A percentile compares a stretch with the other conserved stretches of the same genome.
phyloP scores from a whole-genome alignment of 2,113 vertebrate species.

The Leuciscus idus region DNA sequence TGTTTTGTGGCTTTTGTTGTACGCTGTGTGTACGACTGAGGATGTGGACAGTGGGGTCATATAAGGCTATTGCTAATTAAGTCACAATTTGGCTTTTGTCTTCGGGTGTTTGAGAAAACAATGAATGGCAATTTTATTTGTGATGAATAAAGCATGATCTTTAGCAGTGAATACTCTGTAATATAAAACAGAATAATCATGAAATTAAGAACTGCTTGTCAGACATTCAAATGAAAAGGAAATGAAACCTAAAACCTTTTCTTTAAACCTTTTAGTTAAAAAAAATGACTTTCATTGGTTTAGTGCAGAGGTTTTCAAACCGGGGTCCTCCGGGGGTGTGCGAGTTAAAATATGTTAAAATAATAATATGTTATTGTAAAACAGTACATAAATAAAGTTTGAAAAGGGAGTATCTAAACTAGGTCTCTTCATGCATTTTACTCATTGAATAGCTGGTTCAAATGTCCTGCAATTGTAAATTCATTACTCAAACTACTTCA shows the following conservation, averaged over 20 bases:
- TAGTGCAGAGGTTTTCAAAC: too few species aligned
- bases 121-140: not conserved
- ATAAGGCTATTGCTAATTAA: slow-evolving; percentile 2
- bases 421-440: not conserved
- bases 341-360: too few species aligned
- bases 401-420: not conserved
- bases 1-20: slow-evolving; percentile 5
- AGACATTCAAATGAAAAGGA: not conserved
- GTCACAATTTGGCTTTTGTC: not conserved
- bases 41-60: not conserved
- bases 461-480: not conserved
- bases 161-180: not conserved
- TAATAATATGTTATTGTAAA: too few species aligned
- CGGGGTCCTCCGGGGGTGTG: too few species aligned
- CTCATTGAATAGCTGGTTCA: not conserved
- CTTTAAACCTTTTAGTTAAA: too few species aligned
- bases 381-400: not conserved
- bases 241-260: too few species aligned
- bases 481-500: not conserved
- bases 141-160: not conserved
- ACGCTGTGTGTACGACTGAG: not conserved
- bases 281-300: not conserved
- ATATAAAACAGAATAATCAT: not conserved
- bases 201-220: not conserved
- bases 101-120: not conserved